Percentiles rank a stretch among this genome's conserved stretches.
Evolutionary conservation across 2,888 invertebrate species (phyloP).

Genomic region (Ennomos erosarius): DNA sequence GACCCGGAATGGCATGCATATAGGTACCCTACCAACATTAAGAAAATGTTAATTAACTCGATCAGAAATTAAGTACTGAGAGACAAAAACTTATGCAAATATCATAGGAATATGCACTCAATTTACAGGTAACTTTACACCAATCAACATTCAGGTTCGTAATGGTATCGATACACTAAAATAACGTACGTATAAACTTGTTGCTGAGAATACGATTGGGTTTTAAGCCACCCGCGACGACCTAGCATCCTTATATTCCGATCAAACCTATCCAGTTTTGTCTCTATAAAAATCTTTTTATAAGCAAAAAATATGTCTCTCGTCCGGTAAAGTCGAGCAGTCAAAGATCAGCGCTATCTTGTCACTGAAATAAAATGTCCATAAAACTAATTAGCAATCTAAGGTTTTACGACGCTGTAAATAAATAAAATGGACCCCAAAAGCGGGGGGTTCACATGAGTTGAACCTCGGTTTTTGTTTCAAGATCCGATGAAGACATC

Average conservation of each 20-base stretch:
- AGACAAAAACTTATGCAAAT: background rate
- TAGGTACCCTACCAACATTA: slow-evolving; percentile 13
- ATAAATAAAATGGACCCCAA: slow-evolving; percentile 69
- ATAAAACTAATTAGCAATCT: slow-evolving; percentile 81
- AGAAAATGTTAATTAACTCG: slow-evolving; percentile 1
- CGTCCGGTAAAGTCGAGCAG: slow-evolving; percentile 17
- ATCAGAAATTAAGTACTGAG: background rate
- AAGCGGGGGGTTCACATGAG: slow-evolving; percentile 56
- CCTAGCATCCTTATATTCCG: slow-evolving; percentile 11
- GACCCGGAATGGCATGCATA: no score
- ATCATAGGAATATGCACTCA: background rate
- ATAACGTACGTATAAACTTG: no score
- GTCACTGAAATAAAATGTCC: slow-evolving; percentile 66
- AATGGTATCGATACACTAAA: slow-evolving; percentile 7
- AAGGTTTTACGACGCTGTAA: slow-evolving; percentile 74
- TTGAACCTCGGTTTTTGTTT: slow-evolving; percentile 62
- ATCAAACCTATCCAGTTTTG: background rate
- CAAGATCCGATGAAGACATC: slow-evolving; percentile 62
- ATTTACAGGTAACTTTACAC: slow-evolving; percentile 8
- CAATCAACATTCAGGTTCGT: slow-evolving; percentile 6
- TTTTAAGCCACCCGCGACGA: slow-evolving; percentile 41
- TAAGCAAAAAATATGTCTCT: slow-evolving; percentile 18
- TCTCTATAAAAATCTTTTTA: slow-evolving; percentile 14
- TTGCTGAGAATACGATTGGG: slow-evolving; percentile 5
- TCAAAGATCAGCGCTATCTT: slow-evolving; percentile 51